Evolutionary conservation across 2,113 vertebrate species (phyloP), one percentile per base, ranked within the genome.

Genomic region (Ailuropoda melanoleuca): DNA sequence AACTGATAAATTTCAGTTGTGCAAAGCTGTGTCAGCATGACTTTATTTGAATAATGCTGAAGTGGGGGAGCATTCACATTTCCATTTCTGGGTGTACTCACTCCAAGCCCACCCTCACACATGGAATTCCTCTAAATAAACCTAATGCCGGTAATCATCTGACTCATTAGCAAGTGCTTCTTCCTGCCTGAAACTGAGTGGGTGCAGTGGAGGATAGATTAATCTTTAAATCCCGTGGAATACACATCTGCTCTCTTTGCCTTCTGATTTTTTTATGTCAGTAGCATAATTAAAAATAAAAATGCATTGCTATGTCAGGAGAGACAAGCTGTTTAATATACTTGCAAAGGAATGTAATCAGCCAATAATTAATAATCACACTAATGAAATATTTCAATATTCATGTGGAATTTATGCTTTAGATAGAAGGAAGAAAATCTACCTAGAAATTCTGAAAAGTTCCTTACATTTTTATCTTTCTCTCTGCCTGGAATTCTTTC

Each of bases 81-180:
- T 94, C 70, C 87, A 90, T 96, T 96, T 98, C 88, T 97, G 86
- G 8, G 96, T 92, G 56, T 60, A 23, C 91, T 95, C 60, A 83
- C 19, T 98, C 95, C 66, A 60, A 97, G 86, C 39, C 95, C 24
- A 70, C 83, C 80, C 92, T 96, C 70, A 86, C 90, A 90, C 90
- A 86, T 17, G 4, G 97, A 93, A 96, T 97, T 96, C 55, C 97
- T 86, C 80, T 97, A 97, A 98, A 97, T 50, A 91, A 90, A 83
- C 78, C 93, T 80, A 95, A 14, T 95, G 24, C 95, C 96, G 97
- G 64, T 8, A 98, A 96, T 97, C 97, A 97, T 96, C 93, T 96
- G 97, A 98, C 94, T 97, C 95, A 97, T 97, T 98, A 98, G 88
- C 88, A 97, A 97, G 89, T 80, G 97, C 90, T 82, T 95, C 83